Base-by-base conservation (phyloP, 2,797 vertebrate species). In the Hapalemur alaotrensis region DNA sequence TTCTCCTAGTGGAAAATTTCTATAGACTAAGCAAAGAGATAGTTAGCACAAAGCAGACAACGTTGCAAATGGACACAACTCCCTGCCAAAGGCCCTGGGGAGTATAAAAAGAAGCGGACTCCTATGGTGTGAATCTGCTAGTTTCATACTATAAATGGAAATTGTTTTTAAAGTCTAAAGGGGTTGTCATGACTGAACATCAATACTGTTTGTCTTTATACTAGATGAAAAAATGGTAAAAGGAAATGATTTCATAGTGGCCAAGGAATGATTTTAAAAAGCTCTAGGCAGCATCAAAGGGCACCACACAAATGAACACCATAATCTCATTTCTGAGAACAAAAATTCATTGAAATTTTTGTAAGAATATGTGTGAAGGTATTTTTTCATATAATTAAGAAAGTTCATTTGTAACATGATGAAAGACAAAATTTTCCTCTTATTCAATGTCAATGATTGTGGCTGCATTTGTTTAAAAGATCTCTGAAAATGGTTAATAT, bases 81-180 rank as follows among this genome's bases (percentile, higher is more conserved):
- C 11, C 1, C 22, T 50, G 73, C 52, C 59, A 46, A 59, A 95
- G 46, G n/a, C 50, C 63, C 32, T 46, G 25, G 25, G 57, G 48
- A 73, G 52, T 57, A 80, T 95, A 92, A 7, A 78, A 89, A 25
- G 54, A 4, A 8, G 17, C 32, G 89, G 93, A 97, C 75, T 22
- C 23, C 75, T 81, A 41, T 22, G 14, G 32, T 72, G 94, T 46
- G 67, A 80, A 91, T 94, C 73, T 59, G 4, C 1, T 78, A 84
- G 54, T 0, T 61, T 95, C 85, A 75, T 18, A 32, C 89, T 85
- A 87, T 97, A 96, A 87, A 92, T 48, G 88, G 93, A 95, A 96
- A 93, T 97, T 89, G 69, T 69, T 86, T 80, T 85, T 96, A 96
- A 97, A 97, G 72, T n/a, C 28, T 80, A 88, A 94, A 81, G 11